phyloP scores from a whole-genome alignment of 2,888 invertebrate species.

The Lucinisca nassula region DNA sequence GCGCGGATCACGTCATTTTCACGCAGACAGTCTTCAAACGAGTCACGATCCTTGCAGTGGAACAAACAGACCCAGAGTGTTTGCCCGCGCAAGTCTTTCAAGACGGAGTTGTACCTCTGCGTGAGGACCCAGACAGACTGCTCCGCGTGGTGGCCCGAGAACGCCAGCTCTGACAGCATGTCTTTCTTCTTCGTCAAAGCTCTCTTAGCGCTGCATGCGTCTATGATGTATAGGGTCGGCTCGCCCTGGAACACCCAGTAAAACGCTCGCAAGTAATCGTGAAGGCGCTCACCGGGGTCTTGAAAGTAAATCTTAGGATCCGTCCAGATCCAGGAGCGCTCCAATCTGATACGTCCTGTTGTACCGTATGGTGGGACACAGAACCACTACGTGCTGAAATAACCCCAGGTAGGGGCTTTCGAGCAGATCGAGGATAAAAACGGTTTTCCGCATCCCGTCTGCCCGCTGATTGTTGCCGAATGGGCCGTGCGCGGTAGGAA shows the following conservation, averaged over 20 bases:
- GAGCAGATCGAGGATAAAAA: slow-evolving; percentile 46
- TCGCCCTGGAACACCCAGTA: slow-evolving; percentile 47
- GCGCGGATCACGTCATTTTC: slow-evolving; percentile 70
- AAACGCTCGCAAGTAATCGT: slow-evolving; percentile 46
- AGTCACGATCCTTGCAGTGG: slow-evolving; percentile 55
- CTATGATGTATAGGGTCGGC: slow-evolving; percentile 64
- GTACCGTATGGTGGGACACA: slow-evolving; percentile 51
- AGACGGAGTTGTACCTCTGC: slow-evolving; percentile 63
- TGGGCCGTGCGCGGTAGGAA: too few species aligned
- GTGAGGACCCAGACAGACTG: slow-evolving; percentile 62
- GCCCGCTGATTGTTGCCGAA: slow-evolving; percentile 44
- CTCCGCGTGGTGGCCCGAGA: slow-evolving; percentile 54
- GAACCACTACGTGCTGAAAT: slow-evolving; percentile 56
- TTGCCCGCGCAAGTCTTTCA: slow-evolving; percentile 63
- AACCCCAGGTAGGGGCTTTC: slow-evolving; percentile 38
- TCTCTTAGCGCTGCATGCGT: slow-evolving; percentile 57
- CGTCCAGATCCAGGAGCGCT: too few species aligned
- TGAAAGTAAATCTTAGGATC: too few species aligned
- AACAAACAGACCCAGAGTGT: slow-evolving; percentile 61
- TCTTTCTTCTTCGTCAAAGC: slow-evolving; percentile 66
- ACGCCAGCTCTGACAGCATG: slow-evolving; percentile 60
- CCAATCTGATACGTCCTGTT: slow-evolving; percentile 49
- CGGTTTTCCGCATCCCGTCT: slow-evolving; percentile 58
- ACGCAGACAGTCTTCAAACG: slow-evolving; percentile 63
- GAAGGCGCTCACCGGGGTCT: slow-evolving; percentile 40